Conservation (phyloP, 1,140 invertebrate genomes). For the Lycorma delicatula region DNA sequence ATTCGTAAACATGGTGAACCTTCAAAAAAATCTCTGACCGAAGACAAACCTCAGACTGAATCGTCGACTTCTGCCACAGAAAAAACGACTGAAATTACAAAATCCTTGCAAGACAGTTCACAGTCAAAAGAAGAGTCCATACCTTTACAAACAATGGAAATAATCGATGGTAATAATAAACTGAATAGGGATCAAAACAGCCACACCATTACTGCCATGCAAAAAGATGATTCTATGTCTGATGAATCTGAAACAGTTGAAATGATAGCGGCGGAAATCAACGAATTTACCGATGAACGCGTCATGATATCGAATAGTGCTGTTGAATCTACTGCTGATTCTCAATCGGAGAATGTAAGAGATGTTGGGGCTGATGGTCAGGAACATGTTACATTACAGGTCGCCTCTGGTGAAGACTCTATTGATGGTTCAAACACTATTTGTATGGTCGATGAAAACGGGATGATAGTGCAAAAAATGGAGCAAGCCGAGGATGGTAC, state of each 20-base stretch:
- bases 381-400: not conserved
- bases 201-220: not conserved
- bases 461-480: constrained; percentile 26
- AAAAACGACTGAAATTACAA: no score
- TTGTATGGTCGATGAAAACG: constrained; percentile 28
- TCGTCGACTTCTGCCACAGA: no score
- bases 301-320: not conserved
- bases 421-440: constrained; percentile 21
- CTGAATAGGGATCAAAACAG: not conserved
- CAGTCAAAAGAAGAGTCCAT: no score
- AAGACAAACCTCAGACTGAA: no score
- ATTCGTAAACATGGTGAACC: constrained; percentile 30
- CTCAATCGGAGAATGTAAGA: constrained; percentile 7
- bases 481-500: constrained; percentile 29
- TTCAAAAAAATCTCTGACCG: constrained; percentile 11
- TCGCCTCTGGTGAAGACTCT: constrained; percentile 14
- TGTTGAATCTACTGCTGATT: not conserved
- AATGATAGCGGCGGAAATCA: constrained; percentile 23
- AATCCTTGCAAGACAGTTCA: no score
- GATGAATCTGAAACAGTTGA: constrained; percentile 22
- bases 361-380: not conserved
- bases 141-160: no score
- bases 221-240: not conserved
- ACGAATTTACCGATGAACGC: constrained; percentile 7
- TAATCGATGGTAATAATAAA: no score